Conservation (phyloP, 1,140 invertebrate species). For the Drosophila neocordata region DNA sequence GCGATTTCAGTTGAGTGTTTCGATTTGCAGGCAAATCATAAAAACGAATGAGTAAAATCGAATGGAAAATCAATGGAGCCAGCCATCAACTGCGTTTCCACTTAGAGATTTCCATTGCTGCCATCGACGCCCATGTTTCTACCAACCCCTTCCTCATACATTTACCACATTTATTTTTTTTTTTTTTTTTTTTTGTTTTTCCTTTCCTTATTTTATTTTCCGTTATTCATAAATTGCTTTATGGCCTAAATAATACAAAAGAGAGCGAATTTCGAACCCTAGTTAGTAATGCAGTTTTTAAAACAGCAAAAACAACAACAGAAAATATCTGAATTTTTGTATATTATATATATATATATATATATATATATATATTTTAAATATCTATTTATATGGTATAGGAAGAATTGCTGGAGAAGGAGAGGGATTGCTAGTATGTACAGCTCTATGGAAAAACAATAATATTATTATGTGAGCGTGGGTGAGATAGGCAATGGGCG, state of each 20-base stretch:
- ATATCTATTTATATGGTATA: background rate
- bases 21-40: slow-evolving; percentile 80
- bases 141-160: background rate
- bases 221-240: slow-evolving; percentile 53
- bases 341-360: background rate
- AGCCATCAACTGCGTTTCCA: slow-evolving; percentile 66
- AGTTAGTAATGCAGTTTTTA: background rate
- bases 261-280: slow-evolving; percentile 1
- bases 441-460: slow-evolving; percentile 1
- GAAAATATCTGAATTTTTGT: slow-evolving; percentile 12
- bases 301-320: slow-evolving; percentile 15
- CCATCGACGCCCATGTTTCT: background rate
- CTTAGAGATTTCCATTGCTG: slow-evolving; percentile 16
- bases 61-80: slow-evolving; percentile 78
- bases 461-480: background rate
- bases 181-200: background rate
- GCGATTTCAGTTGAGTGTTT: slow-evolving; percentile 75
- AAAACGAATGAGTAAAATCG: slow-evolving; percentile 80
- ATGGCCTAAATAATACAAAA: slow-evolving; percentile 59
- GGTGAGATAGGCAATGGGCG: background rate
- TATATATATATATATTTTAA: background rate
- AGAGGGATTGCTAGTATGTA: background rate
- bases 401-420: background rate
- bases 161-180: background rate
- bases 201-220: slow-evolving; percentile 20